phyloP scores from a whole-genome alignment of 1,140 invertebrate species.

The Pogonomyrmex barbatus region DNA sequence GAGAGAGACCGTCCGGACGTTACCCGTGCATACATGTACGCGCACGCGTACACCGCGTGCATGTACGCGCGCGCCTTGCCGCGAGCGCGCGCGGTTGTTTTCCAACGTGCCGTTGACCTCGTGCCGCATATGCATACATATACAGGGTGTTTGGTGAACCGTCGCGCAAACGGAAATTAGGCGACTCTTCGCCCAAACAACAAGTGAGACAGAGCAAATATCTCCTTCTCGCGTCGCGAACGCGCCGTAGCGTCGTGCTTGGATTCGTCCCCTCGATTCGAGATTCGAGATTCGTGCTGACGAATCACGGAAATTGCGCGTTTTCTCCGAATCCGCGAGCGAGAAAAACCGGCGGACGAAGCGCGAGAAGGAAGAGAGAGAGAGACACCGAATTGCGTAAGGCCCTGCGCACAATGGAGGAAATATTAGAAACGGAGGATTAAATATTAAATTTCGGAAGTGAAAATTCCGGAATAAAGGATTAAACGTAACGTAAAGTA shows the following conservation, averaged over 20 bases:
- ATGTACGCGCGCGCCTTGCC: constrained; percentile 61
- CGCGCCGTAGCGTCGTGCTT: not conserved
- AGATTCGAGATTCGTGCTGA: not conserved
- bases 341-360: not conserved
- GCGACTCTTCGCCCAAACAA: constrained; percentile 17
- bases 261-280: not conserved
- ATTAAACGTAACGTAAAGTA: too few species aligned
- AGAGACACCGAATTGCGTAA: constrained; percentile 7
- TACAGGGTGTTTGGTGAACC: constrained; percentile 51
- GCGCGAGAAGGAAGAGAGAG: not conserved
- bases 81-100: constrained; percentile 68
- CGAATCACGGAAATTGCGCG: constrained; percentile 19
- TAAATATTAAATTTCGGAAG: too few species aligned
- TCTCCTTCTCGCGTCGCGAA: not conserved
- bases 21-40: not conserved
- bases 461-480: too few species aligned
- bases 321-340: not conserved
- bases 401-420: too few species aligned
- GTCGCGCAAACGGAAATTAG: constrained; percentile 53
- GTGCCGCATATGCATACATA: constrained; percentile 61
- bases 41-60: not conserved
- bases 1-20: constrained; percentile 23
- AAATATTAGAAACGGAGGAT: too few species aligned
- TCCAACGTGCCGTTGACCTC: constrained; percentile 77
- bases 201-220: constrained; percentile 35